A percentile compares a stretch with the other conserved stretches of the same genome.
These are phyloP conservation scores for Scyliorhinus canicula DNA, from an alignment of 2,797 vertebrate species.

Conservation along the genomic window DNA sequence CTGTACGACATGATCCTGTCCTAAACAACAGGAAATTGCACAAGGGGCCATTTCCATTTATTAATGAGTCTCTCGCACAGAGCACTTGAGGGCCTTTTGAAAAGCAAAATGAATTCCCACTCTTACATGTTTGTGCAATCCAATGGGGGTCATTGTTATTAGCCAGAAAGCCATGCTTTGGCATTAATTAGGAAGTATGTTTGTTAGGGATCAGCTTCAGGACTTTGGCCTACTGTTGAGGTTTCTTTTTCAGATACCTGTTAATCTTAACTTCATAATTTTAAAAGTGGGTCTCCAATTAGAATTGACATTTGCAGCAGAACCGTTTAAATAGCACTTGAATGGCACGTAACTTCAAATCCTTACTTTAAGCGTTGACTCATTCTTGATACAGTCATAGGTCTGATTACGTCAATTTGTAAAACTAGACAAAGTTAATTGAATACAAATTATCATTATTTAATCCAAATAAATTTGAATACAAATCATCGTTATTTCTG, in stretches of 20 bases:
- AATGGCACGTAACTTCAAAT: neutral
- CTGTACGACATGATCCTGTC: neutral
- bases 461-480: too few relatives aligned
- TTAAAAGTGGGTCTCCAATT: neutral
- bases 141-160: neutral
- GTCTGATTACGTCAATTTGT: neutral
- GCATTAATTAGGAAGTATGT: neutral
- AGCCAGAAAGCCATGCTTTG: neutral
- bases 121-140: neutral
- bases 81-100: neutral
- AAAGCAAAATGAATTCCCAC: neutral
- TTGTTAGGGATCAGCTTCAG: neutral
- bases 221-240: neutral
- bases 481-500: neutral
- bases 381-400: neutral
- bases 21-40: slow-evolving; percentile 14
- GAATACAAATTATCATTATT: neutral
- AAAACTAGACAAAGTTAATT: neutral
- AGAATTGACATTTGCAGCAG: neutral
- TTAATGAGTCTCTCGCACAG: neutral
- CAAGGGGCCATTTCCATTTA: slow-evolving; percentile 7
- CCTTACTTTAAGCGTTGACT: neutral
- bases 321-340: neutral
- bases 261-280: neutral
- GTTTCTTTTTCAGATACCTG: neutral